Base-by-base conservation (phyloP, 2,113 vertebrate species). In the Cyanoderma ruficeps region DNA sequence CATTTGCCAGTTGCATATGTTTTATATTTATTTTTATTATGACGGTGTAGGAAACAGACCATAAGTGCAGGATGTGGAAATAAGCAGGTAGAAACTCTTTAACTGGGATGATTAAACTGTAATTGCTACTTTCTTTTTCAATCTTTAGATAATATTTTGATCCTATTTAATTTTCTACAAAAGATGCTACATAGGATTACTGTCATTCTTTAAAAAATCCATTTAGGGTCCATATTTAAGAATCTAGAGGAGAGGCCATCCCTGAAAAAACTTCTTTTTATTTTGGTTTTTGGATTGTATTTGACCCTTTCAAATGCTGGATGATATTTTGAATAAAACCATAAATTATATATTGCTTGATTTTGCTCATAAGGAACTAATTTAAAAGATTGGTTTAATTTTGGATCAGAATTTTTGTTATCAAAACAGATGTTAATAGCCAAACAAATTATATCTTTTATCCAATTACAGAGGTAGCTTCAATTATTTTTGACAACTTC, bases 81-180 rank as follows among this genome's bases (percentile, higher is more conserved):
- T 47, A 93, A 97, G 15, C 25, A 94, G 89, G 69, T 18, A 91
- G 41, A 94, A 94, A 30, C 18, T 72, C 49, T 88, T 28, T 74
- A 88, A 81, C 16, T n/a, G 6, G 20, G 7, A 75, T 95, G 31
- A 93, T 90, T 93, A 95, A 96, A 96, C 46, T 52, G 21, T 84
- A 94, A 96, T 91, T 96, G 17, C 10, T 82, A 64, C 67, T 69
- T 97, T 42, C 13, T 41, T 93, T 97, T 89, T 84, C 20, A 60
- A 81, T 87, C 22, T 83, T 70, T 50, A 87, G 15, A 70, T 31
- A 88, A 77, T 88, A 92, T 91, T 96, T 94, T 96, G 72, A 92
- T 72, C 27, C 11, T 93, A 93, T 94, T 89, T 95, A 88, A 86
- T 83, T 3, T 83, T 86, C n/a, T 81, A 59, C 7, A 88, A 82